Percentiles rank a stretch among this genome's conserved stretches.
Conservation (phyloP, 2,888 invertebrate genomes). For the Sarcophaga rosellei region DNA sequence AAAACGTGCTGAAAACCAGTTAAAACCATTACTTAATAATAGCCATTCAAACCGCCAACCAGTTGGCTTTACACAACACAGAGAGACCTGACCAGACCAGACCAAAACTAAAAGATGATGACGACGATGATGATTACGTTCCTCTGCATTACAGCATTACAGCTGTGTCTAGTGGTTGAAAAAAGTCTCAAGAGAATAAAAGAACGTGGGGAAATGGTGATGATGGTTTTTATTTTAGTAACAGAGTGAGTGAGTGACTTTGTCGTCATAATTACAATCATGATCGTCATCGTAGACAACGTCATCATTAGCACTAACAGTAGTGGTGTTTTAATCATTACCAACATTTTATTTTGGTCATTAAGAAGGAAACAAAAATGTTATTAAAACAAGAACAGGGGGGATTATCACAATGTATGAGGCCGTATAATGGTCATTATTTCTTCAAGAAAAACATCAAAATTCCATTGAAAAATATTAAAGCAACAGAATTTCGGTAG, state of each 20-base stretch:
- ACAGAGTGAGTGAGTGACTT: slow-evolving; percentile 8
- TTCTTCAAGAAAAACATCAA: too few relatives aligned
- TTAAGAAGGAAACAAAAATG: not conserved
- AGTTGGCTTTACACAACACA: slow-evolving; percentile 20
- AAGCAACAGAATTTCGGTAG: too few relatives aligned
- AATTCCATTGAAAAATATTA: too few relatives aligned
- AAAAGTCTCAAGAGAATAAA: slow-evolving; percentile 43
- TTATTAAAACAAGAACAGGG: not conserved
- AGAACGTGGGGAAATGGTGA: not conserved
- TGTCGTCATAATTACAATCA: slow-evolving; percentile 41
- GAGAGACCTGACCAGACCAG: slow-evolving; percentile 20
- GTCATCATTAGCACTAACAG: slow-evolving; percentile 18
- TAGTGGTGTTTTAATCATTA: slow-evolving; percentile 3
- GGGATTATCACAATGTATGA: not conserved
- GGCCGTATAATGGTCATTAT: not conserved
- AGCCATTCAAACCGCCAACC: not conserved
- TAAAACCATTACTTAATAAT: slow-evolving; percentile 67
- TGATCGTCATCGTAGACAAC: slow-evolving; percentile 19
- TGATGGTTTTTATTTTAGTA: slow-evolving; percentile 20
- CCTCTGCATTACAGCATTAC: slow-evolving; percentile 20
- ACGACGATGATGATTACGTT: not conserved
- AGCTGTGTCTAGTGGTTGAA: slow-evolving; percentile 30
- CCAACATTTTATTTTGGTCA: slow-evolving; percentile 33
- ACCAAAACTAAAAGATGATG: not conserved
- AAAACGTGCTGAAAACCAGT: slow-evolving; percentile 54